Percentiles rank a stretch among this genome's conserved stretches.
Conservation (phyloP, 2,797 vertebrate species). For the Phoxinus dragarum region DNA sequence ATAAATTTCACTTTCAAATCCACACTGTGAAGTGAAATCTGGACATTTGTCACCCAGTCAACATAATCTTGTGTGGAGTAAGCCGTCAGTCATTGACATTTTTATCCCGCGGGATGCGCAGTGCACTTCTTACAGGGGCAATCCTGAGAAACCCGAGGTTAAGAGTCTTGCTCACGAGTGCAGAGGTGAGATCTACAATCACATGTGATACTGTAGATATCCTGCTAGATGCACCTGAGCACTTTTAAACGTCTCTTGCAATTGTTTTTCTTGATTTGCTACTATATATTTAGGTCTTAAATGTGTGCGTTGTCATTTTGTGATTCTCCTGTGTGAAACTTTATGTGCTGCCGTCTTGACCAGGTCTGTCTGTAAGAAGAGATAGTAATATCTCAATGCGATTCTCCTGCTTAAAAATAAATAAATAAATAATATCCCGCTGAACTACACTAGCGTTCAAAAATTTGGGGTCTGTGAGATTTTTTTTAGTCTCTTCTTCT, state of each 20-base stretch:
- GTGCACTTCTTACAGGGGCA: conserved; percentile 18
- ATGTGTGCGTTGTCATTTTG: no score
- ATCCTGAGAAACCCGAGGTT: conserved; percentile 3
- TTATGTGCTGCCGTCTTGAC: no score
- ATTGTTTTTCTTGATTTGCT: no score
- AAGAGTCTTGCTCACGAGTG: neutral
- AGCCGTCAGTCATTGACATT: neutral
- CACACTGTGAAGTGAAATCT: neutral
- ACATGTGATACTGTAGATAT: neutral
- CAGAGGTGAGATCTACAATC: neutral
- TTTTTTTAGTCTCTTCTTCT: neutral
- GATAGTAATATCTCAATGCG: no score
- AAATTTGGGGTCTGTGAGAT: neutral
- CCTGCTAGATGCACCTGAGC: no score
- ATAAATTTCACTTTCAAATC: neutral
- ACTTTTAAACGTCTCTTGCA: no score
- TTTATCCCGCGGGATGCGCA: neutral
- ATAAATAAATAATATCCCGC: neutral
- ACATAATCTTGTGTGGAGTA: neutral
- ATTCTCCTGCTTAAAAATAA: no score
- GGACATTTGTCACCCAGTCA: no score
- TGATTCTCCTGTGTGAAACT: no score
- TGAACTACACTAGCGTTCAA: neutral
- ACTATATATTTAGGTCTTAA: no score
- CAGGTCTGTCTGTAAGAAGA: no score